Base-by-base conservation (phyloP, 2,113 vertebrate species). In the Scytalopus superciliaris region DNA sequence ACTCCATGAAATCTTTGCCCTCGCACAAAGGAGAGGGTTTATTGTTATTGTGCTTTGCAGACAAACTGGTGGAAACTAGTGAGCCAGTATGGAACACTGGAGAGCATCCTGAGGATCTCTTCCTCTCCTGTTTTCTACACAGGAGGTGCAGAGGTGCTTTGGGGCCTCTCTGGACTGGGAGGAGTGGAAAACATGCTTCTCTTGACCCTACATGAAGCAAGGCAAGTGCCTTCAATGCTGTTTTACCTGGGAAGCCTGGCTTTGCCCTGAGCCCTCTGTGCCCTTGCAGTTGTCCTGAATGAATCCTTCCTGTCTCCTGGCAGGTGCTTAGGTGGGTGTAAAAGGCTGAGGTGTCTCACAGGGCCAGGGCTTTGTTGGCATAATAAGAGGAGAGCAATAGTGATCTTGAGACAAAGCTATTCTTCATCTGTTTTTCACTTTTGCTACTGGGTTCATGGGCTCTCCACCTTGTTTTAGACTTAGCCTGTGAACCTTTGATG, bases 81-180 rank as follows among this genome's bases (percentile, higher is more conserved):
- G 67, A 74, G 55, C 10, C 23, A 8, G 3, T 42, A 24, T 12
- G 15, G 53, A 70, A 28, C 12, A 18, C 42, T 3, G 5, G 17
- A 52, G 35, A 60, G 39, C 35, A 73, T 83, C 25, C 30, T 42
- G 45, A 72, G 28, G 17, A n/a, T 53, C 23, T 33, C 0, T 23
- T 24, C 18, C 22, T 30, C 30, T 52, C 35, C 31, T 2, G 0
- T 69, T 89, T 70, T 53, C 40, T 25, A 10, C 1, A 0, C 10
- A 40, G 55, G 55, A 85, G 14, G 7, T 39, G 40, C n/a, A 33
- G 19, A 74, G 50, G 24, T 84, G 14, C 23, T 30, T 19, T 3
- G 2, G 14, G 55, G 18, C 19, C 10, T 66, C n/a, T 86, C 1
- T 2, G 22, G 23, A 80, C 30, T 8, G 23, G 27, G 9, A 63